A percentile compares a stretch with the other conserved stretches of the same genome.
Evolutionary conservation across 2,888 invertebrate species (phyloP).

Genomic region (Eledone cirrhosa): DNA sequence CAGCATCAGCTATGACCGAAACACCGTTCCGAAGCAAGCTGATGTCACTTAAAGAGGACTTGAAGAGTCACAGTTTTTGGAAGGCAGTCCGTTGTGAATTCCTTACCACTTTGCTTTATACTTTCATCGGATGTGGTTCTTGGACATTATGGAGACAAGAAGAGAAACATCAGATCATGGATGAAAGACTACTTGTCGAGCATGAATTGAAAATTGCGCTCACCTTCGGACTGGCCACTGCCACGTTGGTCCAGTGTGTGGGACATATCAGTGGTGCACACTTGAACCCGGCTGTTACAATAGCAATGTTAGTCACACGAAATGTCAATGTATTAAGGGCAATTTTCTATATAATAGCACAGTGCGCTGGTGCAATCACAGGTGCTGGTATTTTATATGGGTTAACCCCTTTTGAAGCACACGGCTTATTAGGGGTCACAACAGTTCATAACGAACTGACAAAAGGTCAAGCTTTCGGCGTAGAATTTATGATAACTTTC

Average conservation of each 20-base stretch:
- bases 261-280: conserved; percentile 83
- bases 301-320: conserved; percentile 79
- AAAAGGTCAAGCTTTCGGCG: conserved; percentile 79
- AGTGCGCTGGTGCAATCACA: conserved; percentile 91
- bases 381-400: conserved; percentile 92
- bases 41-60: conserved; percentile 19
- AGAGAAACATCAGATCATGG: background rate
- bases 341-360: conserved; percentile 85
- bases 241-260: conserved; percentile 81
- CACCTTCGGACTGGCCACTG: conserved; percentile 87
- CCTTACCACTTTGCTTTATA: conserved; percentile 85
- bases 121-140: conserved; percentile 86
- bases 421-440: conserved; percentile 74
- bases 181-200: background rate
- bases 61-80: conserved; percentile 71
- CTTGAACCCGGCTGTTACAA: conserved; percentile 66
- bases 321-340: conserved; percentile 80
- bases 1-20: conserved; percentile 6
- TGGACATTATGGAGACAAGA: conserved; percentile 29
- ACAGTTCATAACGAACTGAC: conserved; percentile 37
- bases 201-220: conserved; percentile 79
- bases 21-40: conserved; percentile 22
- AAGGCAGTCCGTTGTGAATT: conserved; percentile 86
- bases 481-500: conserved; percentile 87
- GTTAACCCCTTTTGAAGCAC: conserved; percentile 76